Percentiles rank a stretch among this genome's conserved stretches.
These are phyloP conservation scores for Caenorhabditis sp. DNA, from an alignment of 2,888 invertebrate species.

Conservation along the genomic window DNA sequence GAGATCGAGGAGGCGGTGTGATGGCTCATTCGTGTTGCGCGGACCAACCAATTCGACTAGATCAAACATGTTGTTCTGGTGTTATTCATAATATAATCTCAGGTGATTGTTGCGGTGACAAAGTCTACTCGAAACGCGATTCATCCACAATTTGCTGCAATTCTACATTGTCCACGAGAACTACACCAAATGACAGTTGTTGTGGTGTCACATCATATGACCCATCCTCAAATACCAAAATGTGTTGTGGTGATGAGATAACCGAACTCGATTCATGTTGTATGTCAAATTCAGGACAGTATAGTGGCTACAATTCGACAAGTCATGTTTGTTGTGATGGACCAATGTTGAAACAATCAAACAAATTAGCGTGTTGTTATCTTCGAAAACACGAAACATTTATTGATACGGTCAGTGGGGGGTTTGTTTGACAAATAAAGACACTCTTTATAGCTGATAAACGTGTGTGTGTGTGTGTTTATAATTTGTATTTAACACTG, in stretches of 20 bases:
- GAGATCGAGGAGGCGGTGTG: constrained; percentile 48
- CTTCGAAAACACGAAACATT: constrained; percentile 33
- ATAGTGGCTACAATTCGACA: constrained; percentile 41
- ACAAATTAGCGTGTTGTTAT: constrained; percentile 63
- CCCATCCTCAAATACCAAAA: constrained; percentile 55
- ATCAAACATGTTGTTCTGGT: constrained; percentile 68
- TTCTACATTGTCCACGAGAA: constrained; percentile 46
- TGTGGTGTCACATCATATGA: constrained; percentile 65
- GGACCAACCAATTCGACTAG: constrained; percentile 61
- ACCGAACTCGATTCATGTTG: constrained; percentile 51
- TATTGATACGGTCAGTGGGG: constrained; percentile 28
- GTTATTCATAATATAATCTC: constrained; percentile 67
- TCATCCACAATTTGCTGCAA: constrained; percentile 61
- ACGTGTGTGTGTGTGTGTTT: neutral
- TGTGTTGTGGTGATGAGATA: constrained; percentile 58
- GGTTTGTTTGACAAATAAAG: neutral
- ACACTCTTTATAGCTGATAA: neutral
- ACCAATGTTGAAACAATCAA: constrained; percentile 50
- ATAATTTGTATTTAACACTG: constrained; percentile 4
- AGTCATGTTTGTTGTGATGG: constrained; percentile 66
- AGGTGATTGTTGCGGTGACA: constrained; percentile 66
- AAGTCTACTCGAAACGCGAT: constrained; percentile 59
- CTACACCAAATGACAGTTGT: constrained; percentile 50
- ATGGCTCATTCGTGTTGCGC: constrained; percentile 63
- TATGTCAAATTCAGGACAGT: constrained; percentile 20